Evolutionary conservation across 2,888 invertebrate species (phyloP).

Genomic region (Callinectes sapidus): DNA sequence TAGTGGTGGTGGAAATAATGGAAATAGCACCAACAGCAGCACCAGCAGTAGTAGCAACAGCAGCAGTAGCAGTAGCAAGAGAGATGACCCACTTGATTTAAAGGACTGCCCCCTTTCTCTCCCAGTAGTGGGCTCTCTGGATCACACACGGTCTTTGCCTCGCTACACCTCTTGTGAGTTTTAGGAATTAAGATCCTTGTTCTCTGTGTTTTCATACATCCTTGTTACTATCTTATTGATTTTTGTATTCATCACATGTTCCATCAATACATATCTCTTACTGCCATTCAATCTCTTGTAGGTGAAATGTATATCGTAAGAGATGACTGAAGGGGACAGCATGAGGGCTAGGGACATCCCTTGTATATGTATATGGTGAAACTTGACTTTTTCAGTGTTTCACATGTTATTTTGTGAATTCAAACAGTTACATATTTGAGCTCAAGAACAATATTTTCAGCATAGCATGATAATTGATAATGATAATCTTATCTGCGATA

Average conservation of each 20-base stretch:
- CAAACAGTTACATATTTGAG: no score
- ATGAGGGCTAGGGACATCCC: no score
- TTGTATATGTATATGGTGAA: no score
- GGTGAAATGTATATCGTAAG: neutral
- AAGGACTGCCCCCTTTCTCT: constrained; percentile 71
- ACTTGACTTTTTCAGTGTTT: no score
- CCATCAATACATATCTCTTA: neutral
- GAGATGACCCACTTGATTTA: constrained; percentile 65
- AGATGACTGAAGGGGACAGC: no score
- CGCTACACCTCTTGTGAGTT: constrained; percentile 70
- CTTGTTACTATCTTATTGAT: neutral
- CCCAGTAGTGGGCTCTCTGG: constrained; percentile 65
- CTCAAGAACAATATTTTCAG: no score
- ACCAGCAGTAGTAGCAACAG: constrained; percentile 42
- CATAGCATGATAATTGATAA: no score
- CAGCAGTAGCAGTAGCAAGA: constrained; percentile 46
- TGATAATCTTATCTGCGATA: no score
- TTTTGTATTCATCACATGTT: neutral
- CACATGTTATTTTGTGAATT: no score
- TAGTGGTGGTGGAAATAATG: constrained; percentile 46
- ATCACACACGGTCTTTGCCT: constrained; percentile 67
- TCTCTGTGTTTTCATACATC: neutral
- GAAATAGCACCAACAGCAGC: constrained; percentile 56
- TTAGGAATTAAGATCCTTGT: neutral
- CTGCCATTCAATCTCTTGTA: neutral